Conservation (phyloP, 2,797 vertebrate genomes). For the Sarcoramphus papa region DNA sequence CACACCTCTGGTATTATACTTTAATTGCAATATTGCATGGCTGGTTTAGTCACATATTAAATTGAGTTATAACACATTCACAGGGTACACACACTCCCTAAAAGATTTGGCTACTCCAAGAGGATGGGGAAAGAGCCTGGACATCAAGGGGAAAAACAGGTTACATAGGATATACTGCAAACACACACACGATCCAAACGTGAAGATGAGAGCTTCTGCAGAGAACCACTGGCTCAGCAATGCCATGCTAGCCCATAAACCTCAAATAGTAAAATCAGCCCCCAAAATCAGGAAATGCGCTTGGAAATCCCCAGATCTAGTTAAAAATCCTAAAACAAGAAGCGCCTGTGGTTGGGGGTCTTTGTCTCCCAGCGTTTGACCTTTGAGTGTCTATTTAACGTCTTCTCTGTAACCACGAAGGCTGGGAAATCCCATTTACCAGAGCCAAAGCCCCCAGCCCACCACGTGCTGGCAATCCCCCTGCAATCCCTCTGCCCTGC, state of each 20-base stretch:
- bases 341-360: not conserved
- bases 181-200: rapidly evolving
- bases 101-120: not conserved
- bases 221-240: not conserved
- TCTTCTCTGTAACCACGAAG: not conserved
- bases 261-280: not conserved
- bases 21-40: conserved; percentile 25
- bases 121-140: not conserved
- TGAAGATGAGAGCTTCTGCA: not conserved
- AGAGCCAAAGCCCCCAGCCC: not conserved
- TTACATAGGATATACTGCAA: not conserved
- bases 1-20: not conserved
- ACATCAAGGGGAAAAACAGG: not conserved
- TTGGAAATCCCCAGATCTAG: not conserved
- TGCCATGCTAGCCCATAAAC: not conserved
- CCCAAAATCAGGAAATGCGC: not conserved
- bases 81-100: not conserved
- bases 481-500: not conserved
- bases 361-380: not conserved
- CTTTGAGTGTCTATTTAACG: not conserved
- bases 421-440: not conserved
- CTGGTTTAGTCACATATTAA: not conserved
- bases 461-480: not conserved
- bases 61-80: not conserved
- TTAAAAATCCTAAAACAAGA: not conserved